Evolutionary conservation across 2,888 invertebrate species (phyloP).

Genomic region (Chesias legatella): DNA sequence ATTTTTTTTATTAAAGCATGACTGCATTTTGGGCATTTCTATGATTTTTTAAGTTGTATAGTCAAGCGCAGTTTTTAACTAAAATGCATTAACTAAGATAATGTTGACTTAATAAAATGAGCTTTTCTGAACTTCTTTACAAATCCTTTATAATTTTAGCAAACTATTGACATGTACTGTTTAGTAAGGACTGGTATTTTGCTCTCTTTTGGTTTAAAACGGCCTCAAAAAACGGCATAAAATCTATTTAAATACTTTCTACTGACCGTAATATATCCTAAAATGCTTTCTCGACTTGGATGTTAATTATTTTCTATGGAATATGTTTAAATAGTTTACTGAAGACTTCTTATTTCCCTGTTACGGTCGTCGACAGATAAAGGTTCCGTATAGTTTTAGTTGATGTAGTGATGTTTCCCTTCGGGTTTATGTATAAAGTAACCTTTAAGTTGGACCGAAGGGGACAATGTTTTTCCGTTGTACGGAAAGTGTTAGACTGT

Average conservation of each 20-base stretch:
- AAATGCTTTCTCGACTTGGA: slow-evolving; percentile 2
- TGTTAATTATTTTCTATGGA: slow-evolving; percentile 10
- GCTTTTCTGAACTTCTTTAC: slow-evolving; percentile 3
- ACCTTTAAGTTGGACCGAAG: slow-evolving; percentile 58
- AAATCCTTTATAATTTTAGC: slow-evolving; percentile 10
- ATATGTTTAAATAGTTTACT: slow-evolving; percentile 10
- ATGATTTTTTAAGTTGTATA: slow-evolving; percentile 9
- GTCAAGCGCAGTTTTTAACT: slow-evolving; percentile 11
- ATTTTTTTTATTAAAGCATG: slow-evolving; percentile 9
- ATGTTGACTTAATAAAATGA: not conserved
- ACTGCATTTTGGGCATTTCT: slow-evolving; percentile 26
- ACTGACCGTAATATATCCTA: slow-evolving; percentile 9
- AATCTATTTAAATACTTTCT: slow-evolving; percentile 16
- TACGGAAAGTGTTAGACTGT: slow-evolving; percentile 78
- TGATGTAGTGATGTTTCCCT: slow-evolving; percentile 59
- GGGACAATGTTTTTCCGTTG: slow-evolving; percentile 75
- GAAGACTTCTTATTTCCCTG: slow-evolving; percentile 21
- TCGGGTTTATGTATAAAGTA: slow-evolving; percentile 64
- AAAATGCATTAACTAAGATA: slow-evolving; percentile 7
- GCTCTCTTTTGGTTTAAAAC: slow-evolving; percentile 27
- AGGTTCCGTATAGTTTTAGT: slow-evolving; percentile 70
- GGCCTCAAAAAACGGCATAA: slow-evolving; percentile 24
- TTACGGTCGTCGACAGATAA: slow-evolving; percentile 64
- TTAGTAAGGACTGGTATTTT: slow-evolving; percentile 17
- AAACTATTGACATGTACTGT: slow-evolving; percentile 18